Evolutionary conservation across 1,140 invertebrate species (phyloP), one percentile per base, ranked within the genome.

Genomic region (Magallana gigas): DNA sequence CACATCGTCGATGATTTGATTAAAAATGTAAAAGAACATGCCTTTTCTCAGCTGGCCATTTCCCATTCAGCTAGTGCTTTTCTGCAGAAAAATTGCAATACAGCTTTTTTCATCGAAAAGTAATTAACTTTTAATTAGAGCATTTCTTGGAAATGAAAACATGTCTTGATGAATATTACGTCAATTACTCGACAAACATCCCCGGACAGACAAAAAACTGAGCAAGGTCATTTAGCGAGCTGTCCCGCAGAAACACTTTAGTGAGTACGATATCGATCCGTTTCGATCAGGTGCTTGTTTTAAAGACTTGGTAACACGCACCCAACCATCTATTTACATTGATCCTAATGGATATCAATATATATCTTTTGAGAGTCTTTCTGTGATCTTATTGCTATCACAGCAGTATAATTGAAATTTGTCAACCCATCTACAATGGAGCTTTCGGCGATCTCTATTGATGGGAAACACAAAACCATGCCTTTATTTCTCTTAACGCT

Each of bases 261-360:
- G 23, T 23, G 23, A 23, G 68, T 62, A 62, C n/a, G 68, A 48
- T 76, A 76, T 76, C 23, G 68, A 76, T 76, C 68, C 11, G 12
- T 76, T 18, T 76, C 68, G 68, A 76, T 76, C 68, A 29, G 23
- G 36, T 23, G 68, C 68, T 76, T 76, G 68, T 76, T 76, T 76
- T 76, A 8, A 23, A 76, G 68, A 76, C 68, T 76, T 23, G 8
- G 68, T 29, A 76, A 11, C 68, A 76, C 68, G 68, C 68, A 36
- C 23, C 68, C 68, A 29, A 29, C 12, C 68, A 76, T 76, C 68
- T 76, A 76, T 76, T 76, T 76, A 76, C 23, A 76, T 76, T 76
- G 68, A 76, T 76, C 36, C 68, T 76, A 76, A 76, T 76, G 68
- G 68, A 36, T 76, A 76, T 76, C 68, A 76, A 76, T 76, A 76